Conservation (phyloP, 1,140 invertebrate genomes). For the Araneus ventricosus region DNA sequence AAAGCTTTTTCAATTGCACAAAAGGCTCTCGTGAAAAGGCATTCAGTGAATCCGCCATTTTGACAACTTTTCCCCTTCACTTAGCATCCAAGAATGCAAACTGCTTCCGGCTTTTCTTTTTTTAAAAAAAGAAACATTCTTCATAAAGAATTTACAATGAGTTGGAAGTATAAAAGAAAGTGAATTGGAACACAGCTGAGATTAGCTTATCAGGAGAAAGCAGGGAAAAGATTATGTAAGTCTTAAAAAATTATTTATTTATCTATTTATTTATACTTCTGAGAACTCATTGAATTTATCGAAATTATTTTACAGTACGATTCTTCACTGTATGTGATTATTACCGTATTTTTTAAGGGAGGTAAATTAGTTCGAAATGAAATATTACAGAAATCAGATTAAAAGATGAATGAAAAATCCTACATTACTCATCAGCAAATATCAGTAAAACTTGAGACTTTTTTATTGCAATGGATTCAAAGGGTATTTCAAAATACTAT, state of each 20-base stretch:
- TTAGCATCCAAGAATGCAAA: not conserved
- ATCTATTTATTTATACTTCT: not conserved
- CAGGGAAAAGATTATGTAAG: not conserved
- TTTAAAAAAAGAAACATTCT: not conserved
- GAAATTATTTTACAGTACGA: no score
- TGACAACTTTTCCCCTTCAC: slow-evolving; percentile 33
- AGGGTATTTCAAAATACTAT: no score
- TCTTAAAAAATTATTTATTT: not conserved
- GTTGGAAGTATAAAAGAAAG: not conserved
- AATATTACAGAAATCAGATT: no score
- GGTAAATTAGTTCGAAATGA: no score
- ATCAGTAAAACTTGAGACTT: no score
- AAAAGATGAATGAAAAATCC: no score
- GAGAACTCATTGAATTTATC: no score
- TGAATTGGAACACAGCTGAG: not conserved
- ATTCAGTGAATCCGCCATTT: not conserved
- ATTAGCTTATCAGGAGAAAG: no score
- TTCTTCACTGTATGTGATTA: no score
- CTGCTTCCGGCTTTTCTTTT: not conserved
- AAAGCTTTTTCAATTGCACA: not conserved
- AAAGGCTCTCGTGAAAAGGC: not conserved
- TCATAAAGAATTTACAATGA: not conserved
- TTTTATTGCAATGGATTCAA: no score
- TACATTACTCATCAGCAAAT: no score
- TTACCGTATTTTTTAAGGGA: no score